Conservation (phyloP, 2,797 vertebrate species). For the Myoxocephalus aenaeus region DNA sequence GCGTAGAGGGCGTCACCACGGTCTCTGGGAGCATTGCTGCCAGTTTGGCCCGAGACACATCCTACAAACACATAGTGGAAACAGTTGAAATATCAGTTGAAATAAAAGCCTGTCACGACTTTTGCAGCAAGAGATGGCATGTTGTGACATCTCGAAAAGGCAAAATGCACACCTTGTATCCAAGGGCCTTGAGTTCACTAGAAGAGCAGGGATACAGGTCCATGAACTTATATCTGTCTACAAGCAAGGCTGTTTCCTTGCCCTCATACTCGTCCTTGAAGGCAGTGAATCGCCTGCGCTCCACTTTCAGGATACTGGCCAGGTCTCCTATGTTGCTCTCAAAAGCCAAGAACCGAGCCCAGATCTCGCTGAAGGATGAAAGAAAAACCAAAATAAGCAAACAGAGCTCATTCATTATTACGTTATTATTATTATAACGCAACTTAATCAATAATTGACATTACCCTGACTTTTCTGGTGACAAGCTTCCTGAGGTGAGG, state of each 20-base stretch:
- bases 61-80: conserved; percentile 79
- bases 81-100: not conserved
- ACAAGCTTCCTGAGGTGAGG: conserved; percentile 97
- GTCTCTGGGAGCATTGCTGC: conserved; percentile 93
- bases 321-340: conserved; percentile 99
- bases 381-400: conserved; percentile 11
- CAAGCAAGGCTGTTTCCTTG: conserved; percentile 96
- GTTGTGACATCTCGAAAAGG: not conserved
- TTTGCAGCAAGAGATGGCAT: not conserved
- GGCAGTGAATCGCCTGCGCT: conserved; percentile 94
- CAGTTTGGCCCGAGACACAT: conserved; percentile 97
- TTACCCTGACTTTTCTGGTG: conserved; percentile 98
- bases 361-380: conserved; percentile 90
- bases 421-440: too few species aligned
- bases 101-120: not conserved
- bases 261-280: conserved; percentile 99
- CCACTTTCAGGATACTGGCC: conserved; percentile 98
- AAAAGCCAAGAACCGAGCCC: conserved; percentile 97
- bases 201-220: conserved; percentile 97
- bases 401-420: not conserved
- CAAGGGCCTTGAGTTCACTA: conserved; percentile 98
- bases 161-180: conserved; percentile 90
- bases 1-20: conserved; percentile 92
- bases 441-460: conserved; percentile 26
- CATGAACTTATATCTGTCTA: conserved; percentile 99